phyloP scores from a whole-genome alignment of 2,888 invertebrate genomes.

The Drosophila peninsularis region DNA sequence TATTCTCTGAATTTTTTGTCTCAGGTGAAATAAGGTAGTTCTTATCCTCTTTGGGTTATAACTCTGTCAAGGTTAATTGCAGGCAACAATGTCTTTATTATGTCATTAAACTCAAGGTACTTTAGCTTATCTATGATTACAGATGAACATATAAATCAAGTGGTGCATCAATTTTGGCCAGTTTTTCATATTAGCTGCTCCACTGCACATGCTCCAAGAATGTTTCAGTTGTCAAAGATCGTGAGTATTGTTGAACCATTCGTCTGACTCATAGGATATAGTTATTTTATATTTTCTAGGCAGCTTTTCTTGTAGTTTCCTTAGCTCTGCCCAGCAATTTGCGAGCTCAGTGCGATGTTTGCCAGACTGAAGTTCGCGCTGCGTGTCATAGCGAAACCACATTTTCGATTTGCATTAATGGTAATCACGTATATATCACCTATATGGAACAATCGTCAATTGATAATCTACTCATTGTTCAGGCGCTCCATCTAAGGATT shows the following conservation, averaged over 20 bases:
- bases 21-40: background rate
- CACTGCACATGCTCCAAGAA: background rate
- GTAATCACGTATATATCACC: constrained; percentile 11
- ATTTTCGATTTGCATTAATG: constrained; percentile 47
- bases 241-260: constrained; percentile 6
- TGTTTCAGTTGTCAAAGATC: constrained; percentile 14
- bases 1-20: constrained; percentile 2
- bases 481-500: constrained; percentile 31
- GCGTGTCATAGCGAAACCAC: constrained; percentile 47
- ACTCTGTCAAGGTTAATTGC: constrained; percentile 5
- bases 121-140: constrained; percentile 14
- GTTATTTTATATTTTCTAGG: background rate
- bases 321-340: constrained; percentile 10
- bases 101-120: constrained; percentile 6
- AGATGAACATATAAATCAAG: constrained; percentile 10
- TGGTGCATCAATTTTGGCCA: constrained; percentile 1
- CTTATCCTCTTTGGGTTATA: background rate
- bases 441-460: background rate
- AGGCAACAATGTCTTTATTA: constrained; percentile 10
- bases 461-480: background rate
- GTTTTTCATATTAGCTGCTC: background rate
- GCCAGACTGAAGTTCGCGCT: constrained; percentile 26
- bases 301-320: constrained; percentile 2
- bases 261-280: background rate
- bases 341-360: constrained; percentile 32